Evolutionary conservation across 2,797 vertebrate species (phyloP).

Genomic region (Avahi laniger): DNA sequence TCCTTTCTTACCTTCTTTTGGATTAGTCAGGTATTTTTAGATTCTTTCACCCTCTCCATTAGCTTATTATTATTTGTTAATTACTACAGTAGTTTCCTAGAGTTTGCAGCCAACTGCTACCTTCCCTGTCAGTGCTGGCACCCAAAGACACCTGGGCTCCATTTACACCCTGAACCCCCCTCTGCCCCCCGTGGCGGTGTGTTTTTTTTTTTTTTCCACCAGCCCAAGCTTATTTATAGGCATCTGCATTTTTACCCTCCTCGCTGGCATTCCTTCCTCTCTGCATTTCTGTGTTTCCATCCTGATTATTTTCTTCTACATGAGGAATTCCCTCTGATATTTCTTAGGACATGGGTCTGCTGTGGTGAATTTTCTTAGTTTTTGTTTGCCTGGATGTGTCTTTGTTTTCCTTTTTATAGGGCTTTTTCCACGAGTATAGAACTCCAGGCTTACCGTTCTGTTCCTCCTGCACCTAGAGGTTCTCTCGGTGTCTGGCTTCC

Average conservation of each 20-base stretch:
- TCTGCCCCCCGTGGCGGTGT: accelerated
- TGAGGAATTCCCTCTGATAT: neutral
- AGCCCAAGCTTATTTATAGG: neutral
- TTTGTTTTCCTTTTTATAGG: too few relatives aligned
- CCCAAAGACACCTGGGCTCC: neutral
- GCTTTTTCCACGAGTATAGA: accelerated
- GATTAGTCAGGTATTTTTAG: neutral
- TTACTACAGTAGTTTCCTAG: neutral
- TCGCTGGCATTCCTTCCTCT: neutral
- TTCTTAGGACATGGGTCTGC: neutral
- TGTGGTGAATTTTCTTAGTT: neutral
- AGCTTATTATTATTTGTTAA: neutral
- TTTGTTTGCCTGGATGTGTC: too few relatives aligned
- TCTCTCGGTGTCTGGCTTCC: neutral
- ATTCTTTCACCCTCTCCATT: accelerated
- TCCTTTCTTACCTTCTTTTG: too few relatives aligned
- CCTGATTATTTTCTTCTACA: neutral
- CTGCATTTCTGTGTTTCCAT: neutral
- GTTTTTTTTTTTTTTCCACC: neutral
- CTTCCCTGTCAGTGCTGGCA: neutral
- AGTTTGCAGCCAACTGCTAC: neutral
- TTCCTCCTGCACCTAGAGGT: neutral
- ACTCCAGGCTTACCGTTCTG: neutral
- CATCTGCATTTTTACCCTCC: neutral
- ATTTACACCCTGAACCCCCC: neutral